A percentile compares a stretch with the other conserved stretches of the same genome.
Conservation (phyloP, 2,888 invertebrate genomes). For the Nemurella pictetii region DNA sequence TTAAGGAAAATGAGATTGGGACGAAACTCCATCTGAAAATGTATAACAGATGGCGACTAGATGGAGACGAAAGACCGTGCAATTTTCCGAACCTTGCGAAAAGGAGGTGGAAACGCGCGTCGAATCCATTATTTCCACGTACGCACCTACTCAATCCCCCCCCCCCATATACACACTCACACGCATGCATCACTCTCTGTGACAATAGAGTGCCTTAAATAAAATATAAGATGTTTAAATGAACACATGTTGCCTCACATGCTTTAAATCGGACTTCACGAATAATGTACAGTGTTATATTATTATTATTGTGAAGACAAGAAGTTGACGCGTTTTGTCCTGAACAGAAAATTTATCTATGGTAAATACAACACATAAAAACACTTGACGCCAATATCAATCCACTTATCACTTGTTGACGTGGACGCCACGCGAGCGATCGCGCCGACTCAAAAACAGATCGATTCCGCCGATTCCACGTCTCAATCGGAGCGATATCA, state of each 20-base stretch:
- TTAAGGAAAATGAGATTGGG: background rate
- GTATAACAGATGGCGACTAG: background rate
- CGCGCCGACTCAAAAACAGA: background rate
- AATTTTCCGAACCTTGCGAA: background rate
- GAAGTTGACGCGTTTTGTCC: background rate
- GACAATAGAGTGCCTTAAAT: background rate
- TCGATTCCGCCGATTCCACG: background rate
- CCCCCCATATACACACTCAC: too few relatives aligned
- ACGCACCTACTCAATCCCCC: too few relatives aligned
- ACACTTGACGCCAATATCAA: background rate
- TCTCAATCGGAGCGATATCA: background rate
- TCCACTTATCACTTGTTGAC: background rate
- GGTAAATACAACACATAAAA: background rate
- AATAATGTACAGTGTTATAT: background rate
- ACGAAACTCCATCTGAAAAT: background rate
- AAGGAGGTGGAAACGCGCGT: background rate
- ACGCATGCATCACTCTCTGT: too few relatives aligned
- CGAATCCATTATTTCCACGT: background rate
- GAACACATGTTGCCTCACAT: background rate
- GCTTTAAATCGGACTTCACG: background rate
- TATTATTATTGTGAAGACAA: background rate
- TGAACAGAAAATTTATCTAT: background rate
- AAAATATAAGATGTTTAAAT: background rate
- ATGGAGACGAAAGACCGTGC: background rate
- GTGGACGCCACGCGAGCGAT: background rate